Base-by-base conservation (phyloP, 2,888 invertebrate genomes). In the Gari tellinella region DNA sequence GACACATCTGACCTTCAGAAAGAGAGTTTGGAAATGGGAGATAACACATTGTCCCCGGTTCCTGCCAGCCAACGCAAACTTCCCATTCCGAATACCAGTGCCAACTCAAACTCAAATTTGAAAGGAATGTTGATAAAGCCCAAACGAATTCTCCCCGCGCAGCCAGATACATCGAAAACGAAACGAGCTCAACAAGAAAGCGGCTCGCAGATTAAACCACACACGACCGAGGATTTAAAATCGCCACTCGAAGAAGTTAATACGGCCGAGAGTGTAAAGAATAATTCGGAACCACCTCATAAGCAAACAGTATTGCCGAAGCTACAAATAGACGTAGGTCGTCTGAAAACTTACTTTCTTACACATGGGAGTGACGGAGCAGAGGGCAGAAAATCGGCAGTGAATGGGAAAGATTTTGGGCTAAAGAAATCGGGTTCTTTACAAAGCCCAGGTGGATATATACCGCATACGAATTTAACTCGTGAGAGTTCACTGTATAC, bases 121-220 rank as follows among this genome's bases (percentile, higher is more conserved):
- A 79, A 79, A 75, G 79, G 74, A 53, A 72, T 79, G 43, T 56
- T 79, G 69, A 75, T 72, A 58, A 74, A 75, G 41, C 74, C 72
- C 12, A 79, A 79, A 62, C 60, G 79, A 40, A 72, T 79, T 23
- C 69, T 79, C n/a, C 79, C 79, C 3, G 67, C 79, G 15, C 72
- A 79, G 53, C 79, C 79, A 10, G 48, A n/a, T 48, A 10, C n/a
- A 5, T 7, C 45, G n/a, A 48, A 48, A 48, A 10, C 31, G 5
- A 31, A 31, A 10, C 31, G 31, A 10, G 31, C 31, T 31, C 31
- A 4, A 31, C 31, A 31, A 31, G 31, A 31, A 31, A 10, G 31
- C 31, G 12, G 48, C 19, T 19, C 19, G 4, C 48, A 48, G 23
- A 12, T 21, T 48, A 23, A 14, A 14, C 19, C 19, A 12, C 19